Base-by-base conservation (phyloP, 2,797 vertebrate species). In the Emydoidea blandingii region DNA sequence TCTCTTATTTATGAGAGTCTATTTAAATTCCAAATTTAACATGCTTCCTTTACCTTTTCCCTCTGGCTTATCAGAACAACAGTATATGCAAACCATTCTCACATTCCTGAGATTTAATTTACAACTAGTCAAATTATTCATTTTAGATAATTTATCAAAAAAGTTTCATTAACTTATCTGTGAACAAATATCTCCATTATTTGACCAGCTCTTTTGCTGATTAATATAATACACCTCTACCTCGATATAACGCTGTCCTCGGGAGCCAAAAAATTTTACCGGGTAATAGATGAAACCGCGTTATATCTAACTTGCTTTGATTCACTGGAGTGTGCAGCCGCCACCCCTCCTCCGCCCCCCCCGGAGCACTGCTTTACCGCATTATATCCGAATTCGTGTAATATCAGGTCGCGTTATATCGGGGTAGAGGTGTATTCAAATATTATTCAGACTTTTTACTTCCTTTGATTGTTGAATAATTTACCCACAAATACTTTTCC, bases 1-100 rank as follows among this genome's bases (percentile, higher is more conserved):
- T 95, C 85, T 91, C 93, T 96, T 94, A 49, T 86, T 76, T 79
- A 92, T 93, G 83, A 83, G 74, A 84, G 1, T 74, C 57, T 93
- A 57, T 62, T 91, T 91, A 89, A 93, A 94, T 94, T 80, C 56
- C 81, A 86, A 57, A 86, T 88, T 92, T 34, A 81, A 50, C 2
- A 0, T 89, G 85, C 53, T 47, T 91, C 84, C 86, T 96, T 93
- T 89, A 57, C 49, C 95, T 37, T n/a, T 37, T 96, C 15, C 56
- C 49, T 89, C 81, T 93, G 87, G 88, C 80, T 96, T 93, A n/a
- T 27, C 59, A 50, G 41, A 47, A 76, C 37, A 72, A 25, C 41
- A 76, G 56, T 27, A 90, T 93, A 90, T 81, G 41, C 47, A 89
- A 81, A 59, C 90, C 12, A 79, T 19, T 89, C 57, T 90, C 85